Evolutionary conservation across 2,888 invertebrate genomes (phyloP), one percentile per base, ranked within the genome.

Genomic region (Lottia gigantea): DNA sequence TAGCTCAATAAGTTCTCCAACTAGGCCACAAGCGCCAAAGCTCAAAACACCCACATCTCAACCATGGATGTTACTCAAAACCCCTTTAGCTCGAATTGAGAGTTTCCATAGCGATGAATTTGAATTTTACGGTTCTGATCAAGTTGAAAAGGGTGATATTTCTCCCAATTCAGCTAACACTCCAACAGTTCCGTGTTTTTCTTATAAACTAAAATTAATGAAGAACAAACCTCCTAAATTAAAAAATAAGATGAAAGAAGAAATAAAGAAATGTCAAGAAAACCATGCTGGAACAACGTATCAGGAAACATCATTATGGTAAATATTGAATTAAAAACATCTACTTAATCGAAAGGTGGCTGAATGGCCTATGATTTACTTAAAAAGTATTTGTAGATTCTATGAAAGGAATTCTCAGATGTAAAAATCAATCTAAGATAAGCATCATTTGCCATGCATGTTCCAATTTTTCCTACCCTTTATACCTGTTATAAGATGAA

Each of bases 31-130:
- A 55, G 55, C 55, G 19, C 23, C 55, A 55, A 75, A 74, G 68
- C 70, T 70, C 47, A 76, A 74, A 70, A 76, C 76, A 15, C 84
- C 84, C 31, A 82, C 79, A 66, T 82, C 85, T 46, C 83, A 83
- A 12, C 80, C 79, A 15, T 80, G 83, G 78, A 78, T 83, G 76
- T 80, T 80, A 74, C 78, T 84, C 65, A 80, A 80, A 68, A 83
- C 83, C 23, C 85, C 85, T 45, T 78, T 85, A 67, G 85, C 85
- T 67, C 80, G 84, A 11, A 83, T 85, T 67, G 85, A 85, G 70
- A 85, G 85, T 73, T 85, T 85, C 73, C 84, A 85, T 74, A 85
- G 84, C 77, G 84, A 85, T 66, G 85, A 85, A 71, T 84, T 83
- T 75, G 85, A 85, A 66, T 75, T 69, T 63, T 78, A 75, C 71